phyloP scores from a whole-genome alignment of 2,797 vertebrate species.

The Thaleichthys pacificus region DNA sequence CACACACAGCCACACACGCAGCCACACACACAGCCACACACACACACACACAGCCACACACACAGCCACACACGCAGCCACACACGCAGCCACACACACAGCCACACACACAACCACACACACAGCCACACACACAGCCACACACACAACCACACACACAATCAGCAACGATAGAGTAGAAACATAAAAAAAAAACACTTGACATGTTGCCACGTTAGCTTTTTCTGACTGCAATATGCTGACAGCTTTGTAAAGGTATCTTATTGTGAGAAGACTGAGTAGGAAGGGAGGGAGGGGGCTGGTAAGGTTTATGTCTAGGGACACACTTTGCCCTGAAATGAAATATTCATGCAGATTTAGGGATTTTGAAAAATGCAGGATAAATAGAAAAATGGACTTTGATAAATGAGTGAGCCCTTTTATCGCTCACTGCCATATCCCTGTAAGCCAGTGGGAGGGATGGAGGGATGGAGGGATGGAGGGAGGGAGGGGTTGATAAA shows the following conservation, averaged over 20 bases:
- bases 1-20: no score
- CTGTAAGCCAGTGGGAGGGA: slow-evolving; percentile 40
- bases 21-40: no score
- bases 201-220: slow-evolving; percentile 50
- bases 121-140: background rate
- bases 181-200: slow-evolving; percentile 28
- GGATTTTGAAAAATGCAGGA: slow-evolving; percentile 49
- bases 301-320: slow-evolving; percentile 41
- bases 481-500: slow-evolving; percentile 43
- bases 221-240: slow-evolving; percentile 57
- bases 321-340: slow-evolving; percentile 30
- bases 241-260: slow-evolving; percentile 45
- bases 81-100: background rate
- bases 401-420: slow-evolving; percentile 63
- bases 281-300: background rate
- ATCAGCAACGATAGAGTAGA: slow-evolving; percentile 41
- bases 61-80: background rate
- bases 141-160: slow-evolving; percentile 22
- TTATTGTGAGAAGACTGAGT: slow-evolving; percentile 20
- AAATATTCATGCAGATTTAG: slow-evolving; percentile 66
- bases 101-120: background rate
- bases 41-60: no score
- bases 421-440: slow-evolving; percentile 51
- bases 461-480: slow-evolving; percentile 15
- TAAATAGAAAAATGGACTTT: slow-evolving; percentile 59